Evolutionary conservation across 2,113 vertebrate species (phyloP).

Genomic region (Arizona elegans): DNA sequence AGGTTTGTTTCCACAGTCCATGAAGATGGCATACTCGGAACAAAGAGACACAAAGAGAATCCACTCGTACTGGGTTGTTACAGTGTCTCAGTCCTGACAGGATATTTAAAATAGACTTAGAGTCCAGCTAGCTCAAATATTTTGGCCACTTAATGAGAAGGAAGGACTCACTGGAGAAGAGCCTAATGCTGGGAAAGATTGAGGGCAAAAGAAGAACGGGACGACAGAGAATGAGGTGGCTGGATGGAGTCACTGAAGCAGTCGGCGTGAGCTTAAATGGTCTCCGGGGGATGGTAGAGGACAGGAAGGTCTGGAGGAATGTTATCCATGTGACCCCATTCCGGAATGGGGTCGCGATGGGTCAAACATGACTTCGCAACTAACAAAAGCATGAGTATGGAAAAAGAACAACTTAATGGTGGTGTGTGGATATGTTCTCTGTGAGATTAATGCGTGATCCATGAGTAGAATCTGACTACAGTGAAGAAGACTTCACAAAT

Average conservation of each 20-base stretch:
- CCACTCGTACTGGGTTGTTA: background rate
- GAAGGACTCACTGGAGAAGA: no score
- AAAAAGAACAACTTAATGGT: background rate
- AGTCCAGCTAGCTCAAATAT: background rate
- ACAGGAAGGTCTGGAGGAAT: no score
- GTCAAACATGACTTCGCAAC: no score
- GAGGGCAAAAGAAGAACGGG: no score
- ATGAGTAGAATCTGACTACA: background rate
- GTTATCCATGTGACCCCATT: no score
- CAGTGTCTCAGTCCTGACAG: background rate
- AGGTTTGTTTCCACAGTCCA: background rate
- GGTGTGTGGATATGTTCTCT: background rate
- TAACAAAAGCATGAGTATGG: background rate
- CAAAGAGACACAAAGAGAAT: background rate
- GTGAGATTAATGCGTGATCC: background rate
- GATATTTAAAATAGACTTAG: background rate
- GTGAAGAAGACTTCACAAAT: background rate
- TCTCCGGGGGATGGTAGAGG: no score
- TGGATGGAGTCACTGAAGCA: no score
- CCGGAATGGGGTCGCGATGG: no score
- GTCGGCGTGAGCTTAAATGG: no score
- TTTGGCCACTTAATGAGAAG: no score
- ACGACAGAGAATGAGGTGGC: no score
- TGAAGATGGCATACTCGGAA: background rate
- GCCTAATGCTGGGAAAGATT: no score